These are phyloP conservation scores for Genyomyrus donnyi DNA, from an alignment of 2,113 vertebrate species.

Conservation along the genomic window DNA sequence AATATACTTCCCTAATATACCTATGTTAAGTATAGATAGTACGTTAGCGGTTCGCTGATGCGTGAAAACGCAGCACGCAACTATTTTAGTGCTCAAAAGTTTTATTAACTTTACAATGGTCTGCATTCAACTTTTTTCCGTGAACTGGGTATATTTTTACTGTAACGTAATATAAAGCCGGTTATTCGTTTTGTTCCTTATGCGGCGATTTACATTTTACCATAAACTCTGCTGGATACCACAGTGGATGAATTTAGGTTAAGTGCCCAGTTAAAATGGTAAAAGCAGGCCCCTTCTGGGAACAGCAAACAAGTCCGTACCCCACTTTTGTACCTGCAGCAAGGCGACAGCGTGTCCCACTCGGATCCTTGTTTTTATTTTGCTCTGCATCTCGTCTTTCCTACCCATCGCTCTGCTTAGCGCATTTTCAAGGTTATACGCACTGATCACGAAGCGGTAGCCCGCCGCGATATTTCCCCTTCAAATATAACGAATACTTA, in stretches of 20 bases:
- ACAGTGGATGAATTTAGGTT: background rate
- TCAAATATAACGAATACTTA: conserved; percentile 44
- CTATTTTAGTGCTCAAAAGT: background rate
- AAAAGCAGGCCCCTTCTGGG: background rate
- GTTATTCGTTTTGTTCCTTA: background rate
- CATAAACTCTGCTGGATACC: background rate
- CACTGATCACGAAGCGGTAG: background rate
- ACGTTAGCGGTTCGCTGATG: background rate
- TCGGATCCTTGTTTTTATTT: background rate
- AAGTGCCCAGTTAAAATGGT: background rate
- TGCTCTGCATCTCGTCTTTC: background rate
- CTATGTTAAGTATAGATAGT: background rate
- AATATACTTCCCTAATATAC: background rate
- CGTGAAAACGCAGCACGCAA: background rate
- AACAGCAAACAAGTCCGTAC: background rate
- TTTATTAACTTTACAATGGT: background rate
- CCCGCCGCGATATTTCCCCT: background rate
- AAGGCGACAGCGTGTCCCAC: background rate
- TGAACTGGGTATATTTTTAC: background rate
- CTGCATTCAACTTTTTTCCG: background rate
- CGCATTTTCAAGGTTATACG: conserved; percentile 18
- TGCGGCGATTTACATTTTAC: background rate
- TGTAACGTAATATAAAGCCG: background rate
- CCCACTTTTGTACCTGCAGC: background rate
- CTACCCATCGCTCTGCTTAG: background rate